A percentile compares a stretch with the other conserved stretches of the same genome.
phyloP scores from a whole-genome alignment of 2,797 vertebrate species.

The Fistularia commersonii region DNA sequence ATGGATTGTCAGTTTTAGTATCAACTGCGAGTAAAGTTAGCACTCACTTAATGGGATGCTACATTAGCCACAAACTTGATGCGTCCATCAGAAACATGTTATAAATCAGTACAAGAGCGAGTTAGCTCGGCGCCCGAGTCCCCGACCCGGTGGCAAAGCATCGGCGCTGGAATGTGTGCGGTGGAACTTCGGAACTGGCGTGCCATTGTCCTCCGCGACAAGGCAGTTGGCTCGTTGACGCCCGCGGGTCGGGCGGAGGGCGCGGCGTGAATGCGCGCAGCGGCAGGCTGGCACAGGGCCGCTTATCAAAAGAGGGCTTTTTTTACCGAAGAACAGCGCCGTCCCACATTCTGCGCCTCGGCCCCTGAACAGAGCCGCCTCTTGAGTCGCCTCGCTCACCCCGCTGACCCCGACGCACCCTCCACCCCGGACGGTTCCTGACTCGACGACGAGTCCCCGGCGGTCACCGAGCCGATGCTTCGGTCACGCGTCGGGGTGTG shows the following conservation, averaged over 20 bases:
- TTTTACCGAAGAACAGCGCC: slow-evolving; percentile 33
- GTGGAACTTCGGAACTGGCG: slow-evolving; percentile 27
- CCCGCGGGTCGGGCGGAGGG: slow-evolving; percentile 31
- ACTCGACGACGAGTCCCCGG: neutral
- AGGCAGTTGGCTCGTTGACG: slow-evolving; percentile 44
- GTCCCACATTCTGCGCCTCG: slow-evolving; percentile 48
- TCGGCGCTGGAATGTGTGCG: neutral
- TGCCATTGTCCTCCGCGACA: slow-evolving; percentile 47
- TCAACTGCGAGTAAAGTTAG: too few species aligned
- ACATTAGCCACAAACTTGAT: too few species aligned
- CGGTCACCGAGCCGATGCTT: too few species aligned
- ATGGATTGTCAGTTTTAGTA: too few species aligned
- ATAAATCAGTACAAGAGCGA: too few species aligned
- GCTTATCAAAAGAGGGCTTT: slow-evolving; percentile 32
- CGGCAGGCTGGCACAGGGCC: slow-evolving; percentile 66
- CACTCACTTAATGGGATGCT: too few species aligned
- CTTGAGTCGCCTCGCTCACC: slow-evolving; percentile 46
- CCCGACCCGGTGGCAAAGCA: too few species aligned
- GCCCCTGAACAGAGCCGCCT: slow-evolving; percentile 48
- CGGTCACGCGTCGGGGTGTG: too few species aligned
- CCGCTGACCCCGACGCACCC: slow-evolving; percentile 35
- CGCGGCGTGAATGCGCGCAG: slow-evolving; percentile 35
- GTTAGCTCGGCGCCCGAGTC: too few species aligned
- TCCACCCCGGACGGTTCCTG: neutral
- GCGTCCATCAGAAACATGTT: too few species aligned